phyloP scores from a whole-genome alignment of 1,140 invertebrate species.

The Drosophila eugracilis region DNA sequence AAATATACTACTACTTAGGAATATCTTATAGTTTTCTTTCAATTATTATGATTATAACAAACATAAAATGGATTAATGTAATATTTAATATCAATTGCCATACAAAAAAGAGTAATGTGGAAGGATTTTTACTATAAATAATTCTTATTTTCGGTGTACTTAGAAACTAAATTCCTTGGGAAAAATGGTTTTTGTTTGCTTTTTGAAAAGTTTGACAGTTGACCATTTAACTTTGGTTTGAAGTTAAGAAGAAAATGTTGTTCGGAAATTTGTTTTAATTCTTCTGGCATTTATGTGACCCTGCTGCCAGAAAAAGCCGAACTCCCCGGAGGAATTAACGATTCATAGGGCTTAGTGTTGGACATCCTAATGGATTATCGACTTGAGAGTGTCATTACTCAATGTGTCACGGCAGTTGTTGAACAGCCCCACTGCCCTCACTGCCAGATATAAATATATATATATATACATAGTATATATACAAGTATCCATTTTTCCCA shows the following conservation, averaged over 20 bases:
- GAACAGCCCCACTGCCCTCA: background rate
- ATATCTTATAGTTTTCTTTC: no score
- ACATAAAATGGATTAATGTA: no score
- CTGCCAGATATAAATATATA: background rate
- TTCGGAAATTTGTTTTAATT: slow-evolving; percentile 11
- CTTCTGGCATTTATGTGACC: slow-evolving; percentile 4
- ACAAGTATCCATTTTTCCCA: background rate
- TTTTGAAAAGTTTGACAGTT: slow-evolving; percentile 28
- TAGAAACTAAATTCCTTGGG: background rate
- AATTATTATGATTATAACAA: no score
- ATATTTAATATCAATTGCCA: no score
- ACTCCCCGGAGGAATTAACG: slow-evolving; percentile 23
- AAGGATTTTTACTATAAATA: background rate
- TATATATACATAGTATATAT: no score
- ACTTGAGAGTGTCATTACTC: slow-evolving; percentile 67
- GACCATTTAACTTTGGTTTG: slow-evolving; percentile 10
- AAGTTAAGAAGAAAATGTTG: background rate
- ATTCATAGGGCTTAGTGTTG: slow-evolving; percentile 53
- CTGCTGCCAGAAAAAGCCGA: background rate
- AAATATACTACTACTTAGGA: no score
- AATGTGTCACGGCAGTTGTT: slow-evolving; percentile 62
- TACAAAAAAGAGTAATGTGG: no score
- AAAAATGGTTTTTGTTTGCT: background rate
- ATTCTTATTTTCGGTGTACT: background rate
- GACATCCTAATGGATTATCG: slow-evolving; percentile 59